Percentiles rank a stretch among this genome's conserved stretches.
phyloP scores from a whole-genome alignment of 2,113 vertebrate genomes.

The Anhinga rufa region DNA sequence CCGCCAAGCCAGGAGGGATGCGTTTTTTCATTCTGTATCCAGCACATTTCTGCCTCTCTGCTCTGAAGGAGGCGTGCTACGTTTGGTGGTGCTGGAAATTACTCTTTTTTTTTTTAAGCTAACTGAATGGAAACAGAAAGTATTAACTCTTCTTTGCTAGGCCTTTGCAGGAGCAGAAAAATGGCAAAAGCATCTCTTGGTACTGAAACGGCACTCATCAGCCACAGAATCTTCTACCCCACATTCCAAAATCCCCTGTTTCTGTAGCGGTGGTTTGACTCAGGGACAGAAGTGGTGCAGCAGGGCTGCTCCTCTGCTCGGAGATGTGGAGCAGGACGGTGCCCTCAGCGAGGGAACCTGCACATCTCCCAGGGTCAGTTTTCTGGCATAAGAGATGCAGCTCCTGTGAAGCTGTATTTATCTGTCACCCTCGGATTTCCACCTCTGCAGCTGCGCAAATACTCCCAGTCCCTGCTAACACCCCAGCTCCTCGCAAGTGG shows the following conservation, averaged over 20 bases:
- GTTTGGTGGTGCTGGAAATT: neutral
- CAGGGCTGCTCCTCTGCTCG: neutral
- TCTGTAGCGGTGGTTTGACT: neutral
- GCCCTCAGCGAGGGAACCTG: neutral
- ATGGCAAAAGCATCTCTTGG: neutral
- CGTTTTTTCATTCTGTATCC: neutral
- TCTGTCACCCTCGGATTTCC: neutral
- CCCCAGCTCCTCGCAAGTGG: neutral
- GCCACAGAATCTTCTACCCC: neutral
- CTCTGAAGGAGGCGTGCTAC: neutral
- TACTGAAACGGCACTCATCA: neutral
- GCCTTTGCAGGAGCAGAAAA: neutral
- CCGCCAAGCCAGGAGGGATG: neutral
- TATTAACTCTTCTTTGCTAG: neutral
- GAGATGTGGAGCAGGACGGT: no score
- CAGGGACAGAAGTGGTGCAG: neutral
- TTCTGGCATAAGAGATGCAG: no score
- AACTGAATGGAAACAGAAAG: neutral
- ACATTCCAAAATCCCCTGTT: no score
- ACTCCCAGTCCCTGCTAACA: neutral
- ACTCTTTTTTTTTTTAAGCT: neutral
- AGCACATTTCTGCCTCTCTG: neutral
- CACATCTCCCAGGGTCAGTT: rapidly evolving
- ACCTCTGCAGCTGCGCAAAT: neutral
- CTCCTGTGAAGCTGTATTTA: neutral